Percentiles rank a stretch among this genome's conserved stretches.
These are phyloP conservation scores for Micoletzkya japonica DNA, from an alignment of 2,888 invertebrate genomes.

Conservation along the genomic window DNA sequence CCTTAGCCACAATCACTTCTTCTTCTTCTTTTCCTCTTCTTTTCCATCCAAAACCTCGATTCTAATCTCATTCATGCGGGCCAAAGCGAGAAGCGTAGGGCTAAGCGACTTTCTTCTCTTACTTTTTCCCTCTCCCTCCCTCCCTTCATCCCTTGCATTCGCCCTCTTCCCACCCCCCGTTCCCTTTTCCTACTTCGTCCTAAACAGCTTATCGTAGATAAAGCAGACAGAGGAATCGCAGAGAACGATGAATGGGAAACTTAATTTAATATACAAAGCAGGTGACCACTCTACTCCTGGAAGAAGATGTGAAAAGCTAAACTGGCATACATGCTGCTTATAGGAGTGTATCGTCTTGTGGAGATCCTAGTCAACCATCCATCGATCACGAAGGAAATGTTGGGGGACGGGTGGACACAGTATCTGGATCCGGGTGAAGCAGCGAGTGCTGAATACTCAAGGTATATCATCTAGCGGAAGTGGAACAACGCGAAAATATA, in stretches of 20 bases:
- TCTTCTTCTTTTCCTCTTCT: too few relatives aligned
- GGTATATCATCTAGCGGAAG: constrained; percentile 31
- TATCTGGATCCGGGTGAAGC: constrained; percentile 64
- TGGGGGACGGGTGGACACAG: constrained; percentile 69
- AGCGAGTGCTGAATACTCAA: constrained; percentile 69
- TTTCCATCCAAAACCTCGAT: too few relatives aligned
- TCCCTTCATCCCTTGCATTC: too few relatives aligned
- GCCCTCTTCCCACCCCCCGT: not conserved
- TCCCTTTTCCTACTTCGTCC: not conserved
- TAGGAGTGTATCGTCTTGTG: constrained; percentile 69
- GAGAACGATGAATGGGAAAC: too few relatives aligned
- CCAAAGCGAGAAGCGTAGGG: too few relatives aligned
- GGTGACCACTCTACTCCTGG: too few relatives aligned
- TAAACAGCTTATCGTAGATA: not conserved
- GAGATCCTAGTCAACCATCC: constrained; percentile 70
- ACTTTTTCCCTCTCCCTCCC: too few relatives aligned
- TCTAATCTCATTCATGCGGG: too few relatives aligned
- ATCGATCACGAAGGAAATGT: constrained; percentile 54
- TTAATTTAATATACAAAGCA: too few relatives aligned
- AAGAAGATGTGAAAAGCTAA: constrained; percentile 25
- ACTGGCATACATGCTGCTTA: constrained; percentile 46
- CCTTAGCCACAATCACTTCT: too few relatives aligned
- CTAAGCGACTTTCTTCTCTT: too few relatives aligned
- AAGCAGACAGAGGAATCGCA: not conserved
- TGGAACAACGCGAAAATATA: too few relatives aligned